A percentile compares a stretch with the other conserved stretches of the same genome.
Evolutionary conservation across 2,113 vertebrate genomes (phyloP).

Genomic region (Pagrus major): DNA sequence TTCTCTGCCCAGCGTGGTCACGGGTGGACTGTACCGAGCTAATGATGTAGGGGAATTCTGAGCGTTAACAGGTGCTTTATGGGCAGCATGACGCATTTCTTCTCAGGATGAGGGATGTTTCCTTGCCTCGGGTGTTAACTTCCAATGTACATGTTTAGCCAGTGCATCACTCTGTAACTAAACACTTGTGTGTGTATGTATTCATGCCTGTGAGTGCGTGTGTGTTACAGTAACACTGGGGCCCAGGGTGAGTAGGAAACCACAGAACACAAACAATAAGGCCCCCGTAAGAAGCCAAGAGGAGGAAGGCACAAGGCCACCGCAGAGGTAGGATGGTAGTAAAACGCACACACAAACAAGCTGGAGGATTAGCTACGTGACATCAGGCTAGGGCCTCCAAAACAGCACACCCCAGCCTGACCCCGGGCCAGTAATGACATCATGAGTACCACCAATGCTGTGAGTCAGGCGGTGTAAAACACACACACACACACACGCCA

Average conservation of each 20-base stretch:
- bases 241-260: slow-evolving; percentile 65
- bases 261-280: slow-evolving; percentile 73
- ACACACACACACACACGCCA: slow-evolving; percentile 19
- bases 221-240: slow-evolving; percentile 48
- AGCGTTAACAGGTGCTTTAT: slow-evolving; percentile 71
- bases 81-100: slow-evolving; percentile 55
- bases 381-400: slow-evolving; percentile 58
- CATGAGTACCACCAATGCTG: slow-evolving; percentile 62
- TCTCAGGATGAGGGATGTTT: slow-evolving; percentile 56
- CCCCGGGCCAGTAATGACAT: slow-evolving; percentile 71
- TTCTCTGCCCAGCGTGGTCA: background rate
- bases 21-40: slow-evolving; percentile 17
- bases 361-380: slow-evolving; percentile 56
- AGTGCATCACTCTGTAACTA: slow-evolving; percentile 68
- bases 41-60: slow-evolving; percentile 49
- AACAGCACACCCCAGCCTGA: slow-evolving; percentile 57
- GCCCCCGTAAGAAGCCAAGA: slow-evolving; percentile 54
- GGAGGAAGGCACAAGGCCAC: slow-evolving; percentile 63
- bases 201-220: slow-evolving; percentile 14
- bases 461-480: slow-evolving; percentile 57
- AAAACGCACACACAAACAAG: slow-evolving; percentile 63
- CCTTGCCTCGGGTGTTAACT: slow-evolving; percentile 63
- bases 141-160: slow-evolving; percentile 66
- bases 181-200: slow-evolving; percentile 44
- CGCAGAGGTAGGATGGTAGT: slow-evolving; percentile 61